Base-by-base conservation (phyloP, 2,113 vertebrate species). In the Brienomyrus longianalis region DNA sequence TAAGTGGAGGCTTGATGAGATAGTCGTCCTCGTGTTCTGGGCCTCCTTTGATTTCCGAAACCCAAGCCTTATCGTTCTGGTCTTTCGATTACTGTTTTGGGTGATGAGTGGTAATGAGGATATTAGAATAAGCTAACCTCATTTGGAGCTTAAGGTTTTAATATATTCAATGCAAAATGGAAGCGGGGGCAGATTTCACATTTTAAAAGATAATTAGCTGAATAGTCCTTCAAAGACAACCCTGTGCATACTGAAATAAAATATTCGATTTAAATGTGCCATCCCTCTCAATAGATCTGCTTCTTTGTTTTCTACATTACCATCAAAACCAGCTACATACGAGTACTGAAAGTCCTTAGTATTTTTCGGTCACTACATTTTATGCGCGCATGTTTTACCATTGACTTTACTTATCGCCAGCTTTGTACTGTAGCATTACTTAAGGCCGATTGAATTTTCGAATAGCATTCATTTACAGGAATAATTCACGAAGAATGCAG, bases 401-500 rank as follows among this genome's bases (percentile, higher is more conserved):
- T 86, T 7, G 50, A 86, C n/a, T 51, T 31, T 48, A 86, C 23
- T 31, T 52, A 51, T 86, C 7, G 10, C 17, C 27, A 10, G 21
- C 45, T 47, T 48, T 48, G 83, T 19, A 84, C 39, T 47, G 83
- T 48, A 8, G 39, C 83, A n/a, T 48, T 84, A 48, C 83, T 84
- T 84, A 48, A 47, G 43, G 23, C 9, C 48, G 83, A 48, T n/a
- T 47, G 83, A 48, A n/a, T 84, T 84, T 84, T 84, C 83, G 17
- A 84, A 84, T 11, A 48, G 50, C 50, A 86, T 86, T 52, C 47
- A 86, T 86, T 52, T 86, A 15, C 85, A 86, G 10, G 13, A 86
- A 86, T 51, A 86, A 86, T 54, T 86, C 27, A 52, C 85, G 54
- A 52, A 86, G 48, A 86, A 84, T 23, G n/a, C 85, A 15, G 17